Conservation (phyloP, 2,888 invertebrate species). For the Drosophila sordidula region DNA sequence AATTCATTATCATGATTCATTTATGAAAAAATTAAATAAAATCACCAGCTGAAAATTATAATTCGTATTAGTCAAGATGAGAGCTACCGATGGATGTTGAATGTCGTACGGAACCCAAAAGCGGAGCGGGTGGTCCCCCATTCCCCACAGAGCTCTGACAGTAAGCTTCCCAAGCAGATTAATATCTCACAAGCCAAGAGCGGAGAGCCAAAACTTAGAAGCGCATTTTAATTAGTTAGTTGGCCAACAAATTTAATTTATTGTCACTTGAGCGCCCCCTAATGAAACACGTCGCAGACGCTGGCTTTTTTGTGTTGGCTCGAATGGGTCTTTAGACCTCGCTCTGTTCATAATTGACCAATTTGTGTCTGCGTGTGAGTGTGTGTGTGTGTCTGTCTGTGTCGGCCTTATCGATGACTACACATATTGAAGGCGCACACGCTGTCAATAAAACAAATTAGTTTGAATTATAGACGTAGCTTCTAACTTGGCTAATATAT, state of each 20-base stretch:
- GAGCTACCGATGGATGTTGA: constrained; percentile 69
- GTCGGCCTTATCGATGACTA: constrained; percentile 44
- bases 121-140: constrained; percentile 70
- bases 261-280: constrained; percentile 78
- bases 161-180: constrained; percentile 80
- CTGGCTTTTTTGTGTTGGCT: constrained; percentile 5
- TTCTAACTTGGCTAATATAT: constrained; percentile 73
- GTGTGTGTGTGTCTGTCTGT: constrained; percentile 37
- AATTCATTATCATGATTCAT: constrained; percentile 82
- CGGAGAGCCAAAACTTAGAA: constrained; percentile 38
- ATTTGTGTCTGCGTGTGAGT: constrained; percentile 59
- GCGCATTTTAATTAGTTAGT: constrained; percentile 81
- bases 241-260: constrained; percentile 80
- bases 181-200: constrained; percentile 71
- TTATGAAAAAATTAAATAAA: constrained; percentile 70
- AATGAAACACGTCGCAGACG: constrained; percentile 73
- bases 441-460: constrained; percentile 83
- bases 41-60: constrained; percentile 71
- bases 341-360: constrained; percentile 71
- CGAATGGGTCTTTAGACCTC: constrained; percentile 23
- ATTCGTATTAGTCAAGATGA: constrained; percentile 68
- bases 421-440: constrained; percentile 60
- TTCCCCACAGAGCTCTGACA: constrained; percentile 38
- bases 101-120: constrained; percentile 8
- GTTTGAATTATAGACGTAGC: constrained; percentile 79